Conservation (phyloP, 2,888 invertebrate species). For the Ernsta delagoae region DNA sequence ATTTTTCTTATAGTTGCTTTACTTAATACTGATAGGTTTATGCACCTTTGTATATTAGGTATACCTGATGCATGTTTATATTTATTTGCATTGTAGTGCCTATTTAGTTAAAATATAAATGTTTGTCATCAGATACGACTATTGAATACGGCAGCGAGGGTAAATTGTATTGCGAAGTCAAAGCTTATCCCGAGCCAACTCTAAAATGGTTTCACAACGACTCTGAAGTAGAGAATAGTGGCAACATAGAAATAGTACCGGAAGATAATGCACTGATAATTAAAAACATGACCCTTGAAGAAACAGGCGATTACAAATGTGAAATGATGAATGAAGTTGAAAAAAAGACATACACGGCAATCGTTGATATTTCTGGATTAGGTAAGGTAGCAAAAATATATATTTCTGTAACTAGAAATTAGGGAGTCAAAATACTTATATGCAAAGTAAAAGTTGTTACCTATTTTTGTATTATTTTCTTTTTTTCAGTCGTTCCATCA, state of each 20-base stretch:
- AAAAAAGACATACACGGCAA: slow-evolving; percentile 48
- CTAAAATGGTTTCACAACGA: slow-evolving; percentile 67
- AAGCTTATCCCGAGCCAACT: slow-evolving; percentile 65
- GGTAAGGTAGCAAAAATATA: slow-evolving; percentile 52
- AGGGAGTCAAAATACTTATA: too few relatives aligned
- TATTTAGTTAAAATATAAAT: too few relatives aligned
- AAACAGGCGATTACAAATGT: slow-evolving; percentile 65
- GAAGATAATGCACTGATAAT: slow-evolving; percentile 58
- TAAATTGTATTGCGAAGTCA: slow-evolving; percentile 60
- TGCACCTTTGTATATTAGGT: too few relatives aligned
- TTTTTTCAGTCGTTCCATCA: slow-evolving; percentile 59
- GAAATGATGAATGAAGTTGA: slow-evolving; percentile 55
- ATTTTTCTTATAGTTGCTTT: too few relatives aligned
- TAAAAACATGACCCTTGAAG: slow-evolving; percentile 59
- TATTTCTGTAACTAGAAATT: too few relatives aligned
- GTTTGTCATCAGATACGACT: slow-evolving; percentile 61
- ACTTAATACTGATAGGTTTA: too few relatives aligned
- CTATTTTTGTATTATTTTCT: neutral
- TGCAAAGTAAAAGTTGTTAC: too few relatives aligned
- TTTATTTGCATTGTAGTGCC: too few relatives aligned
- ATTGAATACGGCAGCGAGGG: slow-evolving; percentile 64
- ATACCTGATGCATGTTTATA: too few relatives aligned
- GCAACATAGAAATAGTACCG: slow-evolving; percentile 47
- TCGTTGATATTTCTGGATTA: slow-evolving; percentile 62
- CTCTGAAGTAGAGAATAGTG: slow-evolving; percentile 47